Conservation (phyloP, 1,140 invertebrate species). For the Lucilia cuprina region DNA sequence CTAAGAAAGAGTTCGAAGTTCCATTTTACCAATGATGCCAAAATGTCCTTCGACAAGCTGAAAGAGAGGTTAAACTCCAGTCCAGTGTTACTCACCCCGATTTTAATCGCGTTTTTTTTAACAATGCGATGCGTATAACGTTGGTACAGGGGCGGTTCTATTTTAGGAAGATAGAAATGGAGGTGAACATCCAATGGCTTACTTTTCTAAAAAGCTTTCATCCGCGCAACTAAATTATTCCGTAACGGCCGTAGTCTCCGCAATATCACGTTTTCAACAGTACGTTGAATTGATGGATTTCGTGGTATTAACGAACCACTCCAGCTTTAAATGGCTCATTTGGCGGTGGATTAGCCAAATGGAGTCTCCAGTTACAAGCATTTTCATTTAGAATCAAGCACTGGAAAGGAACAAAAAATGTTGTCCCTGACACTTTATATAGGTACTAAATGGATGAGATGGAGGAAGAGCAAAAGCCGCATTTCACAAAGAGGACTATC, state of each 20-base stretch:
- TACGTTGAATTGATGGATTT: neutral
- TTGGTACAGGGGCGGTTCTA: too few relatives aligned
- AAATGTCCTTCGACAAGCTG: slow-evolving; percentile 43
- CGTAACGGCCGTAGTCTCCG: slow-evolving; percentile 36
- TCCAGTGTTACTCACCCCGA: slow-evolving; percentile 57
- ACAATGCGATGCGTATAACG: slow-evolving; percentile 56
- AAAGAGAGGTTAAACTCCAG: slow-evolving; percentile 48
- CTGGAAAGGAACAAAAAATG: neutral
- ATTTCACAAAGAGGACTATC: neutral
- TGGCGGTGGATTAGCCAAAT: neutral
- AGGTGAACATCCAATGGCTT: slow-evolving; percentile 41
- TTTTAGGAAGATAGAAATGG: slow-evolving; percentile 45
- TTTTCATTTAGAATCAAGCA: neutral
- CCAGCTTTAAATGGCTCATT: neutral
- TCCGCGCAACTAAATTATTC: neutral
- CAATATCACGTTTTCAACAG: neutral
- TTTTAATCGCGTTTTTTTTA: slow-evolving; percentile 39
- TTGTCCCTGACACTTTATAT: neutral
- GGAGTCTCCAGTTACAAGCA: neutral
- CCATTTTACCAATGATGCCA: slow-evolving; percentile 46
- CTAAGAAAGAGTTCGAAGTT: slow-evolving; percentile 39
- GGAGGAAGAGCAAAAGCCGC: neutral
- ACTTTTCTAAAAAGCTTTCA: neutral
- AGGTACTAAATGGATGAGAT: neutral
- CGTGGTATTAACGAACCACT: too few relatives aligned